Evolutionary conservation across 1,140 invertebrate genomes (phyloP).

Genomic region (Heliconius nattereri): DNA sequence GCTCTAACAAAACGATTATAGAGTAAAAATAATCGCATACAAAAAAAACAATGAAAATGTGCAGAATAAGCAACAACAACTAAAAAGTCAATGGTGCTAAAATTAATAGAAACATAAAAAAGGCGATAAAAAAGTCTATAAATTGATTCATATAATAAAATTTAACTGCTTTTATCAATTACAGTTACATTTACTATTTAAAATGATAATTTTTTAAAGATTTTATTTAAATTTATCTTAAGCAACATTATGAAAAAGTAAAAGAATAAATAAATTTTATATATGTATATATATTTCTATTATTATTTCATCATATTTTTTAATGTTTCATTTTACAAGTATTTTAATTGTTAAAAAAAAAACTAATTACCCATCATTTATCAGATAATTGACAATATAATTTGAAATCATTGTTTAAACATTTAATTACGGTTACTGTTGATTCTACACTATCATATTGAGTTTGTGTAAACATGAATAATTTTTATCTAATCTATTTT

Average conservation of each 20-base stretch:
- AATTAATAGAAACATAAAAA: conserved; percentile 29
- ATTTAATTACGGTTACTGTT: conserved; percentile 17
- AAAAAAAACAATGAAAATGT: conserved; percentile 21
- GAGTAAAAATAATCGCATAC: conserved; percentile 7
- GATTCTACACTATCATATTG: conserved; percentile 10
- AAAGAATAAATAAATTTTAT: no score
- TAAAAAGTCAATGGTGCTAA: conserved; percentile 13
- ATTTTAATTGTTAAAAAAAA: background rate
- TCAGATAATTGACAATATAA: conserved; percentile 8
- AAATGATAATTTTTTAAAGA: background rate
- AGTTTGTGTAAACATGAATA: conserved; percentile 22
- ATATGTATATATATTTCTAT: no score
- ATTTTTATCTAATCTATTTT: conserved; percentile 27
- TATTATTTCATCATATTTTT: background rate
- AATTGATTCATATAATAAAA: background rate
- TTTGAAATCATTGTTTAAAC: conserved; percentile 18
- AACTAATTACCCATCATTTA: background rate
- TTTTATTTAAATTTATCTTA: background rate
- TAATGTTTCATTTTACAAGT: background rate
- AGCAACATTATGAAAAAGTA: no score
- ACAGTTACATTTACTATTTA: background rate
- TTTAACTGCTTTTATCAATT: background rate
- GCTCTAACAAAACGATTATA: background rate
- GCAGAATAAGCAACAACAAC: conserved; percentile 20
- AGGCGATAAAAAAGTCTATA: conserved; percentile 21